Evolutionary conservation across 92 coral and sea anemone genomes (phyloP).

Genomic region (Parazoanthus darwini): DNA sequence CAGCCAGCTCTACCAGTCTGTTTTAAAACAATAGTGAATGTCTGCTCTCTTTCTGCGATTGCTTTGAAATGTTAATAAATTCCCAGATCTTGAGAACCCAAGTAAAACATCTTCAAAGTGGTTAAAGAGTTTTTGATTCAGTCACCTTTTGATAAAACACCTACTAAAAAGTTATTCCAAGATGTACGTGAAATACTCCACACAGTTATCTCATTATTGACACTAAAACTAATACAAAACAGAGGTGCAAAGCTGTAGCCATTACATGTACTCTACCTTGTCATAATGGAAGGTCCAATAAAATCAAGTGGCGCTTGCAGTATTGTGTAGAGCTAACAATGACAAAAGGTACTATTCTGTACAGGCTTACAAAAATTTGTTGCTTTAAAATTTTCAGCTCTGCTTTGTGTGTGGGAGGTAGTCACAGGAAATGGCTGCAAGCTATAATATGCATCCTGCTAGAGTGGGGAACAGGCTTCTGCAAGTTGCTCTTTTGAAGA

Average conservation of each 20-base stretch:
- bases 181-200: not conserved
- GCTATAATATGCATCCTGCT: not conserved
- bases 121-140: too few species aligned
- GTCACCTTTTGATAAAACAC: not conserved
- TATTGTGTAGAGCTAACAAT: too few species aligned
- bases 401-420: not conserved
- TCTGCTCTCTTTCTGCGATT: not conserved
- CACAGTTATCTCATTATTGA: not conserved
- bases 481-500: conserved; percentile 13
- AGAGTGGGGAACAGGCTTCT: conserved; percentile 12
- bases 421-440: conserved; percentile 13
- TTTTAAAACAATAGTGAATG: not conserved
- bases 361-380: not conserved
- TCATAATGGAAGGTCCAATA: not conserved
- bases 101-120: not conserved
- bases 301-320: not conserved
- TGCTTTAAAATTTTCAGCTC: not conserved
- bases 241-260: too few species aligned
- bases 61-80: too few species aligned
- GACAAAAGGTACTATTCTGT: too few species aligned
- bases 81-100: not conserved
- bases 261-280: not conserved
- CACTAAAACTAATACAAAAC: too few species aligned
- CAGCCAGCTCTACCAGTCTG: not conserved
- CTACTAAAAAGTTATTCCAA: not conserved